Percentiles rank a stretch among this genome's conserved stretches.
phyloP scores from a whole-genome alignment of 2,888 invertebrate genomes.

The Leptogaster cylindrica region DNA sequence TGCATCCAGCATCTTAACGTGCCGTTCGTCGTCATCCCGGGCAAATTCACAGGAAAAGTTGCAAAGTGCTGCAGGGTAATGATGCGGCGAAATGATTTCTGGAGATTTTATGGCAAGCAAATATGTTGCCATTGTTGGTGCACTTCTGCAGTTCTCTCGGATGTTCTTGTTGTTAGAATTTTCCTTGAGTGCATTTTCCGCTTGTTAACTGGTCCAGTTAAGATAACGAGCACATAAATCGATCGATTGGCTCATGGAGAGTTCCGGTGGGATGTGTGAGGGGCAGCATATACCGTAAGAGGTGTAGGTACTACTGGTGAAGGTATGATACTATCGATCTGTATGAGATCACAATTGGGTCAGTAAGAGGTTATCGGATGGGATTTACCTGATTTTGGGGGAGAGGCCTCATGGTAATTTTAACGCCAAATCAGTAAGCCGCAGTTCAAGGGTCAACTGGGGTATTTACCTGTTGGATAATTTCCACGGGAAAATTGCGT shows the following conservation, averaged over 20 bases:
- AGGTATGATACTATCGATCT: neutral
- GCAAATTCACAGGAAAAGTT: too few relatives aligned
- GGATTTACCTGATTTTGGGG: slow-evolving; percentile 5
- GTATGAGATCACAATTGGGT: slow-evolving; percentile 41
- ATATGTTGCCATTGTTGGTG: slow-evolving; percentile 42
- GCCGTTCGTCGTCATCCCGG: too few relatives aligned
- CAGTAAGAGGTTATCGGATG: slow-evolving; percentile 44
- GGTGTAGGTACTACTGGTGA: neutral
- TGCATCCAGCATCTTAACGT: too few relatives aligned
- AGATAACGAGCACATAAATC: slow-evolving; percentile 49
- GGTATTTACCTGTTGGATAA: slow-evolving; percentile 23
- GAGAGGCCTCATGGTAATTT: neutral
- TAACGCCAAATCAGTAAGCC: neutral
- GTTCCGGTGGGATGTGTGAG: slow-evolving; percentile 32
- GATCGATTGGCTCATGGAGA: slow-evolving; percentile 47
- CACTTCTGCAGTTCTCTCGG: slow-evolving; percentile 36
- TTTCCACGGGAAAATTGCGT: neutral
- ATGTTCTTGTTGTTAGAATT: slow-evolving; percentile 44
- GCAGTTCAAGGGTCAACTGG: neutral
- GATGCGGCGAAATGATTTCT: slow-evolving; percentile 29
- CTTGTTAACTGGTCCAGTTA: slow-evolving; percentile 51
- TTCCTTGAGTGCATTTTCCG: slow-evolving; percentile 49
- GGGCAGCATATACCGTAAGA: neutral
- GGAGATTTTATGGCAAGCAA: slow-evolving; percentile 31
- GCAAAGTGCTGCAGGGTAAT: neutral